A percentile compares a stretch with the other conserved stretches of the same genome.
Conservation (phyloP, 2,797 vertebrate genomes). For the Limosa lapponica region DNA sequence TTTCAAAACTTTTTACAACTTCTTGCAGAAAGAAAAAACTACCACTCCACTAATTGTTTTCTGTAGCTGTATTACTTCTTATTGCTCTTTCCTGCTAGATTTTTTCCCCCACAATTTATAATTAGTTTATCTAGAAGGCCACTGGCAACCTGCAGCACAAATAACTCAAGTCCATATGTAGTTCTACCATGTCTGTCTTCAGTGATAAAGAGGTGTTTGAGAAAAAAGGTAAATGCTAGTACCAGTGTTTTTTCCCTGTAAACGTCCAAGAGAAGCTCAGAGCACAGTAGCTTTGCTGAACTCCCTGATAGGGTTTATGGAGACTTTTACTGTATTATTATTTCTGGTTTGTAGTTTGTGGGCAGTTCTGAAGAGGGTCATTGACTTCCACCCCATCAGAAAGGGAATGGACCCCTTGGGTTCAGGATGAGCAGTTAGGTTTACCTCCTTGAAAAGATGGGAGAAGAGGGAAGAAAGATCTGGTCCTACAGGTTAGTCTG, state of each 20-base stretch:
- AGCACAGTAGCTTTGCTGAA: not conserved
- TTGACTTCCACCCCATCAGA: not conserved
- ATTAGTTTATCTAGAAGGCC: not conserved
- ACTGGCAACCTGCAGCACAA: not conserved
- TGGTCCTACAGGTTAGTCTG: not conserved
- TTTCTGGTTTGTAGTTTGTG: not conserved
- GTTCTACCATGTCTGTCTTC: fast-evolving
- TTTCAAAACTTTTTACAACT: not conserved
- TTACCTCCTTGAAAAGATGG: not conserved
- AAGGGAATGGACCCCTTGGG: not conserved
- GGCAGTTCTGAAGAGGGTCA: not conserved
- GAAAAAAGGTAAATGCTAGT: not conserved
- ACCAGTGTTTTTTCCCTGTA: not conserved
- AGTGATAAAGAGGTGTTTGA: not conserved
- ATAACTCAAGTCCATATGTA: not conserved
- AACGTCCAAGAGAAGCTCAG: not conserved
- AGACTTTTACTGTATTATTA: not conserved
- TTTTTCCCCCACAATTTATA: not conserved
- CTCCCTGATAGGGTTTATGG: not conserved
- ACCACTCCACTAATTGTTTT: not conserved
- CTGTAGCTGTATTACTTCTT: not conserved
- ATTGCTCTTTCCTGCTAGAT: not conserved
- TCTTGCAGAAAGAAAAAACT: not conserved
- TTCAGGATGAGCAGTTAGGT: not conserved
- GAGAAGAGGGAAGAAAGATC: not conserved